phyloP scores from a whole-genome alignment of 2,888 invertebrate genomes.

The Drosophila picticornis region DNA sequence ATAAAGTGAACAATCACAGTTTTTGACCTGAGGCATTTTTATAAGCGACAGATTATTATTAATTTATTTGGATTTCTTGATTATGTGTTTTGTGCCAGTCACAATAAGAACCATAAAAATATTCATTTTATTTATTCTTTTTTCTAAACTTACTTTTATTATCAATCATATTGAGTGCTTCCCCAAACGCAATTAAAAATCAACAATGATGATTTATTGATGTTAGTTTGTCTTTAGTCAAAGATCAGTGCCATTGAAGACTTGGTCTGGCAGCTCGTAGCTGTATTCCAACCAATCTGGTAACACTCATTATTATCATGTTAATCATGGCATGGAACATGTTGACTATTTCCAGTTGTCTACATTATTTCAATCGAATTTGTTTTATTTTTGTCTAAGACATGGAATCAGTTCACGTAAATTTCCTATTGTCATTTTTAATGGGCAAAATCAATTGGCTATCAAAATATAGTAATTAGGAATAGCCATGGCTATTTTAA shows the following conservation, averaged over 20 bases:
- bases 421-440: not conserved
- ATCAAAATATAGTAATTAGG: not conserved
- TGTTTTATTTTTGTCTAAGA: not conserved
- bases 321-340: not conserved
- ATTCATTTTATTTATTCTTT: not conserved
- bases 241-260: not conserved
- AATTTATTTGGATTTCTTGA: not conserved
- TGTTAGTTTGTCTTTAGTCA: not conserved
- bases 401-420: not conserved
- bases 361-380: not conserved
- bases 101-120: not conserved
- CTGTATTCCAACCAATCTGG: not conserved
- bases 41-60: not conserved
- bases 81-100: not conserved
- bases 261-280: not conserved
- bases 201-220: not conserved
- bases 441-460: not conserved
- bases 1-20: not conserved
- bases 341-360: not conserved
- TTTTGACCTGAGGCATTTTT: not conserved
- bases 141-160: not conserved
- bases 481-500: not conserved
- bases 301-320: not conserved
- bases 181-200: not conserved
- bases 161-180: not conserved